These are phyloP conservation scores for Lacanobia wlatinum DNA, from an alignment of 2,888 invertebrate species.

Conservation along the genomic window DNA sequence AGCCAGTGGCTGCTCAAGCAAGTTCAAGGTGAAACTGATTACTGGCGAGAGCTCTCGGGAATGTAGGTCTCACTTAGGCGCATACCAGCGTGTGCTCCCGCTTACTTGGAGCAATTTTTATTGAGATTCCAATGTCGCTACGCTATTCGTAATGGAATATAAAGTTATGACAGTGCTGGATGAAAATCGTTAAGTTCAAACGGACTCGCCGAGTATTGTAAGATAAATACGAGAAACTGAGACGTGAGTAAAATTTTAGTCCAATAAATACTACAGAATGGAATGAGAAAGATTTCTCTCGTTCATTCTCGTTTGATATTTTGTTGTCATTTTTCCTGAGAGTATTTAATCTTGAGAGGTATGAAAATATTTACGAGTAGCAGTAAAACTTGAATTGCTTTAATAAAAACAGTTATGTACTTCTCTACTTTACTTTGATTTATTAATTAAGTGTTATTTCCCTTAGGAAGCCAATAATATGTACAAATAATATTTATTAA, in stretches of 20 bases:
- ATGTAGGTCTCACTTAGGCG: constrained; percentile 48
- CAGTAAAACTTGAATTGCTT: not conserved
- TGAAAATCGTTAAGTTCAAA: constrained; percentile 48
- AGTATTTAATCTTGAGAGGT: constrained; percentile 28
- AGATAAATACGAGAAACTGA: constrained; percentile 37
- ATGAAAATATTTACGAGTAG: constrained; percentile 18
- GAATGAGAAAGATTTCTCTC: constrained; percentile 12
- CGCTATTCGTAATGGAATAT: constrained; percentile 50
- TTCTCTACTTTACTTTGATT: not conserved
- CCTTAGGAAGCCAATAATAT: not conserved
- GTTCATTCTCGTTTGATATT: constrained; percentile 27
- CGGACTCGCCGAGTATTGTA: constrained; percentile 20
- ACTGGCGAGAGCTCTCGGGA: constrained; percentile 28
- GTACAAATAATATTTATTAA: not conserved
- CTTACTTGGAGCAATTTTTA: constrained; percentile 56
- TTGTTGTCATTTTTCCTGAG: not conserved
- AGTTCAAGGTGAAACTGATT: constrained; percentile 55
- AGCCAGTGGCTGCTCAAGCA: constrained; percentile 18
- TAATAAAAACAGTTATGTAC: not conserved
- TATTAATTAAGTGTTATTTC: not conserved
- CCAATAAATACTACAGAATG: constrained; percentile 39
- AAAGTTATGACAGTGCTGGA: constrained; percentile 44
- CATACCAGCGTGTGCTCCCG: constrained; percentile 42
- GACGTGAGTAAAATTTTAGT: constrained; percentile 33
- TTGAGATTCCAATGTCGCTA: constrained; percentile 59